Evolutionary conservation across 2,113 vertebrate genomes (phyloP).

Genomic region (Desmodus rotundus): DNA sequence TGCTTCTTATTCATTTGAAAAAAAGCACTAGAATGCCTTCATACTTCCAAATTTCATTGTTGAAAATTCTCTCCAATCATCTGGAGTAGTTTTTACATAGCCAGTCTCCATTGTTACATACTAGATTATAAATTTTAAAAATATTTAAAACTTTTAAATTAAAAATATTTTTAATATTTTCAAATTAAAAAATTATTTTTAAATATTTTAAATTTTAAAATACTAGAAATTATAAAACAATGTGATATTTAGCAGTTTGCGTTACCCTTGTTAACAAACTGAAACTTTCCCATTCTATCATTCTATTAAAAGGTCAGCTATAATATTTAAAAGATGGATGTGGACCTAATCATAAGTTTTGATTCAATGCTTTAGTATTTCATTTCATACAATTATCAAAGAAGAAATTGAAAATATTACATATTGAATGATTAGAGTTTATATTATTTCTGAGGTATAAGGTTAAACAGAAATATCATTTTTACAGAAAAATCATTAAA

Average conservation of each 20-base stretch:
- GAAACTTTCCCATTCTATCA: slow-evolving; percentile 13
- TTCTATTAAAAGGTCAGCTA: slow-evolving; percentile 48
- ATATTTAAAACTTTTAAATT: too few relatives aligned
- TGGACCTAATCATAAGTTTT: slow-evolving; percentile 24
- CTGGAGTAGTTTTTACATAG: not conserved
- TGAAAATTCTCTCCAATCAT: not conserved
- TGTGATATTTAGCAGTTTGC: not conserved
- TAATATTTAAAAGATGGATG: slow-evolving; percentile 43
- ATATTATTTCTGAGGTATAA: slow-evolving; percentile 13
- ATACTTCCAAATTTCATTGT: not conserved
- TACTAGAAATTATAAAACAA: not conserved
- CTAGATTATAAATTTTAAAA: not conserved
- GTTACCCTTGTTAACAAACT: slow-evolving; percentile 39
- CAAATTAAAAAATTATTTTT: too few relatives aligned
- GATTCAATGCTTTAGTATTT: slow-evolving; percentile 9
- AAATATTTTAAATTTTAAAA: not conserved
- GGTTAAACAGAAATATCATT: slow-evolving; percentile 37
- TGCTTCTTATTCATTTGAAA: slow-evolving; percentile 70
- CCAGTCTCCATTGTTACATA: not conserved
- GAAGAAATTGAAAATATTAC: not conserved
- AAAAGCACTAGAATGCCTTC: slow-evolving; percentile 62
- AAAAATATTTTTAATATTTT: too few relatives aligned
- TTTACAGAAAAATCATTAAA: slow-evolving; percentile 50
- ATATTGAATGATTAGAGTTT: slow-evolving; percentile 16
- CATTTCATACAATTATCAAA: slow-evolving; percentile 32